A percentile compares a stretch with the other conserved stretches of the same genome.
phyloP scores from a whole-genome alignment of 1,140 invertebrate genomes.

The Bombus turneri region DNA sequence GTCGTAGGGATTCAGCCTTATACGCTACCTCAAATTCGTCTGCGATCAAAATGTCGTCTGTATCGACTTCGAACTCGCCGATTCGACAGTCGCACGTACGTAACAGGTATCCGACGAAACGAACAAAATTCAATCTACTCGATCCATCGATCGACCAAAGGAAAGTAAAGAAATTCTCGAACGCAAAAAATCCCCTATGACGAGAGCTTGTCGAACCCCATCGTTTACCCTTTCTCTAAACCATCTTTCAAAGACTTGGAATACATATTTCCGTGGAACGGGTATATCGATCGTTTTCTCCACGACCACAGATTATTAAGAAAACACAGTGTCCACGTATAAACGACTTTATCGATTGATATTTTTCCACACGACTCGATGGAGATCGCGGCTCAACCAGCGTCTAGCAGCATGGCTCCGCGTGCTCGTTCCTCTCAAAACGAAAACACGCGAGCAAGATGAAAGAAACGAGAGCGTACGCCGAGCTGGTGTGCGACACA shows the following conservation, averaged over 20 bases:
- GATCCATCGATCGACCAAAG: background rate
- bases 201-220: too few species aligned
- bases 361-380: background rate
- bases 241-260: background rate
- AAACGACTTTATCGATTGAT: fast-evolving
- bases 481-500: conserved; percentile 34
- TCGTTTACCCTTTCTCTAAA: background rate
- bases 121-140: background rate
- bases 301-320: background rate
- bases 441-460: background rate
- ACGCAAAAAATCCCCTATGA: too few species aligned
- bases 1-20: background rate
- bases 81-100: background rate
- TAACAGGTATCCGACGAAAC: background rate
- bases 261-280: background rate
- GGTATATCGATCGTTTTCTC: background rate
- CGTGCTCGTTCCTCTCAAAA: background rate
- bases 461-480: conserved; percentile 36
- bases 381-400: conserved; percentile 1
- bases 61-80: background rate
- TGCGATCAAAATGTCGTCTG: background rate
- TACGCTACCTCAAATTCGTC: background rate
- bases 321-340: background rate
- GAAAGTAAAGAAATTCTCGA: background rate
- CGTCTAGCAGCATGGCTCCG: conserved; percentile 38